phyloP scores from a whole-genome alignment of 2,797 vertebrate genomes.

The Ciconia nigra region DNA sequence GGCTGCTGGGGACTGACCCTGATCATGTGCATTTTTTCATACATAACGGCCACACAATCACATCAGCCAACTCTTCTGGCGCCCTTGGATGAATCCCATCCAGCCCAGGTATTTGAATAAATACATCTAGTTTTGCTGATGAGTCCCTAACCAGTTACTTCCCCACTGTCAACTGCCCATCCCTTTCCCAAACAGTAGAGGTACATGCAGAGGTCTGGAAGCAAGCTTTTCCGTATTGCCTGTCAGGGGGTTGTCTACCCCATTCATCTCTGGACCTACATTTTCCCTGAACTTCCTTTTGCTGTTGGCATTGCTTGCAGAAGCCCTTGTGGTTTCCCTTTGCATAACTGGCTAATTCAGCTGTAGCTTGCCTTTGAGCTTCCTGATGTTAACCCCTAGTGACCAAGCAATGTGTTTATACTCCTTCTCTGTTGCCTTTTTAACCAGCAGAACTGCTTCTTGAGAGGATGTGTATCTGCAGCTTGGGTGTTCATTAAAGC shows the following conservation, averaged over 20 bases:
- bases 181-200: not conserved
- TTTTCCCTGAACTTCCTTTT: conserved; percentile 22
- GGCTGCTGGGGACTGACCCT: not conserved
- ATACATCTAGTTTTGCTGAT: not conserved
- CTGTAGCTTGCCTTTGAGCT: conserved; percentile 19
- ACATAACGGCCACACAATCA: not conserved
- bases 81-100: not conserved
- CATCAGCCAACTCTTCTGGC: not conserved
- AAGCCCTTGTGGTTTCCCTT: conserved; percentile 4
- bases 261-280: not conserved
- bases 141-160: not conserved
- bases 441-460: not conserved
- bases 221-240: not conserved
- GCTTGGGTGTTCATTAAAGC: not conserved
- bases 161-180: not conserved
- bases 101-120: not conserved
- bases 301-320: not conserved
- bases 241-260: not conserved
- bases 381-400: not conserved
- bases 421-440: not conserved
- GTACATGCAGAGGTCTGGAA: not conserved
- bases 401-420: not conserved
- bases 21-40: not conserved
- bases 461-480: not conserved
- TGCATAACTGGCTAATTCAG: not conserved